Evolutionary conservation across 2,113 vertebrate genomes (phyloP), one percentile per base, ranked within the genome.

Genomic region (Colossoma macropomum): DNA sequence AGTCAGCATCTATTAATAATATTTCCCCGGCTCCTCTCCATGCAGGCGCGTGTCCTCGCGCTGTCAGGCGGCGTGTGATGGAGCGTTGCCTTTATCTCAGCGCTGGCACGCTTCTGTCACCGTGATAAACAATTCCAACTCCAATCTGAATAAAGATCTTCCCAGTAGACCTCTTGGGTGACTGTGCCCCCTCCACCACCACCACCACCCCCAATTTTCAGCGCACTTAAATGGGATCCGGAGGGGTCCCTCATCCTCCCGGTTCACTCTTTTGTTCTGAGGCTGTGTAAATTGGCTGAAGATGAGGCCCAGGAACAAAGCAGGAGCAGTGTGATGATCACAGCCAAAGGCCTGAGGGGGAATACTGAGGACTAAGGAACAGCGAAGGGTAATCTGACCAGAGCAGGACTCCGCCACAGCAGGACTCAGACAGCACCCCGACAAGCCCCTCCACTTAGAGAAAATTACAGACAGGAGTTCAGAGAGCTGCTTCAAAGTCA

Each of bases 41-140:
- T 90, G 95, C 96, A 48, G 90, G 94, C 95, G 91, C 95, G 92
- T 96, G 97, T 98, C 96, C 96, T 97, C 96, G 96, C 95, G 95
- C 96, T 98, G 97, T 98, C 97, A 99, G 95, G 93, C 92, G 94
- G 94, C 95, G 96, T 94, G 95, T 99, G 97, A 99, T 98, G 96
- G 96, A 98, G 95, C 96, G 92, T 94, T 95, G 96, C 97, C 97
- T 99, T 99, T 98, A 99, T 99, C 97, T 97, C 95, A 95, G 97
- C 96, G 94, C 95, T 96, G 97, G 96, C 97, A 97, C 96, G 97
- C 96, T 96, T 94, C 97, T 99, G 97, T 99, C 98, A 99, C 96
- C 95, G 96, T 99, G 97, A 99, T 99, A 99, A 99, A 99, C 98
- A 99, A 99, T 98, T 98, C 97, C 97, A 96, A 97, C 97, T 97